phyloP scores from a whole-genome alignment of 1,140 invertebrate species.

The Drosophila sp. region DNA sequence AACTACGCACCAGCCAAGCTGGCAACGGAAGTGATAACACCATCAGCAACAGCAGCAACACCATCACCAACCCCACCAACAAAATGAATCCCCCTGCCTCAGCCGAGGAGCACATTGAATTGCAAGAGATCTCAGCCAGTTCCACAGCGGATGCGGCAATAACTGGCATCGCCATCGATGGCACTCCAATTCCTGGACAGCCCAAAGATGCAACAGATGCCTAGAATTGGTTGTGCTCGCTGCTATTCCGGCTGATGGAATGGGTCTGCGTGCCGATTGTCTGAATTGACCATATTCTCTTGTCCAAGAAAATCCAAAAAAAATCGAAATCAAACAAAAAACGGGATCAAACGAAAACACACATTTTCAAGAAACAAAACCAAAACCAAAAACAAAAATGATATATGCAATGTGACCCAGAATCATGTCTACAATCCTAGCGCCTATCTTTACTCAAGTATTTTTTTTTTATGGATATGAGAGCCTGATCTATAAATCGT shows the following conservation, averaged over 20 bases:
- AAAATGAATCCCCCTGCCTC: neutral
- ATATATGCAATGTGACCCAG: conserved; percentile 19
- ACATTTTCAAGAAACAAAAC: conserved; percentile 28
- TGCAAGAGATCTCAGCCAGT: conserved; percentile 33
- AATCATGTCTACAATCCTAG: conserved; percentile 63
- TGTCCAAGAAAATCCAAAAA: conserved; percentile 22
- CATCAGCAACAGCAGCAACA: conserved; percentile 33
- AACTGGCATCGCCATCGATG: neutral
- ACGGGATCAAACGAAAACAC: conserved; percentile 49
- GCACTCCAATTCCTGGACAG: conserved; percentile 9
- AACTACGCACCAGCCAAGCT: conserved; percentile 71
- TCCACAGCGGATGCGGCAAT: conserved; percentile 7
- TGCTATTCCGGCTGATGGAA: conserved; percentile 79
- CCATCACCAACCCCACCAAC: conserved; percentile 18
- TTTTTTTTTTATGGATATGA: conserved; percentile 63
- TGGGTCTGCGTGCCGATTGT: conserved; percentile 79
- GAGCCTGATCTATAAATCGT: conserved; percentile 34
- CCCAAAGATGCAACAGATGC: conserved; percentile 69
- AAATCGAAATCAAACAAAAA: conserved; percentile 21
- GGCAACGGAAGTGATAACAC: conserved; percentile 33
- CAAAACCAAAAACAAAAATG: conserved; percentile 12
- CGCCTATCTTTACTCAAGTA: conserved; percentile 79
- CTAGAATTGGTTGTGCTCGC: conserved; percentile 82
- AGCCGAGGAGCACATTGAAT: conserved; percentile 23
- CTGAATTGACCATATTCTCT: conserved; percentile 63